phyloP scores from a whole-genome alignment of 1,140 invertebrate genomes.

The Anastatus disparis region DNA sequence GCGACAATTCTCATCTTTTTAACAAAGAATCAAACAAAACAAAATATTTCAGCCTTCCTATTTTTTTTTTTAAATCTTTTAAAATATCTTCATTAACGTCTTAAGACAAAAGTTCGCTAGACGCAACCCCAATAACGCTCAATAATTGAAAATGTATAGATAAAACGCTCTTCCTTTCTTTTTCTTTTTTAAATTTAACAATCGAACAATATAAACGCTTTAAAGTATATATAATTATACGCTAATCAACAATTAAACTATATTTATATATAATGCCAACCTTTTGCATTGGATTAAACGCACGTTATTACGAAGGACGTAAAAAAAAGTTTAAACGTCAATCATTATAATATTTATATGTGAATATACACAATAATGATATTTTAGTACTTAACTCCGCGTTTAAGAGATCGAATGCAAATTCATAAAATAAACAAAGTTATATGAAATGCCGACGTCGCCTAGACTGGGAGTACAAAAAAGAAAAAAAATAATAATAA shows the following conservation, averaged over 20 bases:
- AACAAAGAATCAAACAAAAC: neutral
- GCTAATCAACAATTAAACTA: slow-evolving; percentile 31
- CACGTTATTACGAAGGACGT: neutral
- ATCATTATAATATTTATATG: too few species aligned
- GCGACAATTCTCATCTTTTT: neutral
- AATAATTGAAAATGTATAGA: slow-evolving; percentile 34
- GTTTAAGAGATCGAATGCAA: slow-evolving; percentile 9
- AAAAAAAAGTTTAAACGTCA: too few species aligned
- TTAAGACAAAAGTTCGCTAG: neutral
- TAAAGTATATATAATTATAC: slow-evolving; percentile 28
- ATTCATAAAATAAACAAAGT: too few species aligned
- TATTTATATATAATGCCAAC: slow-evolving; percentile 30
- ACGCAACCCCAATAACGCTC: slow-evolving; percentile 12
- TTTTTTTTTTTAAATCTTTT: neutral
- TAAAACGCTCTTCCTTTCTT: slow-evolving; percentile 40
- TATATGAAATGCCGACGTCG: too few species aligned
- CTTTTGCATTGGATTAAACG: slow-evolving; percentile 14
- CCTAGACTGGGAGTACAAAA: too few species aligned
- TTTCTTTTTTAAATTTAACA: slow-evolving; percentile 38
- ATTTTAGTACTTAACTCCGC: neutral
- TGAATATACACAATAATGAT: too few species aligned
- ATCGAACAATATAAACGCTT: slow-evolving; percentile 34
- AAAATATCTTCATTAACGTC: neutral
- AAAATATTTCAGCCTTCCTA: neutral
- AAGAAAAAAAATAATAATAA: too few species aligned